Conservation (phyloP, 2,797 vertebrate genomes). For the Moxostoma hubbsi region DNA sequence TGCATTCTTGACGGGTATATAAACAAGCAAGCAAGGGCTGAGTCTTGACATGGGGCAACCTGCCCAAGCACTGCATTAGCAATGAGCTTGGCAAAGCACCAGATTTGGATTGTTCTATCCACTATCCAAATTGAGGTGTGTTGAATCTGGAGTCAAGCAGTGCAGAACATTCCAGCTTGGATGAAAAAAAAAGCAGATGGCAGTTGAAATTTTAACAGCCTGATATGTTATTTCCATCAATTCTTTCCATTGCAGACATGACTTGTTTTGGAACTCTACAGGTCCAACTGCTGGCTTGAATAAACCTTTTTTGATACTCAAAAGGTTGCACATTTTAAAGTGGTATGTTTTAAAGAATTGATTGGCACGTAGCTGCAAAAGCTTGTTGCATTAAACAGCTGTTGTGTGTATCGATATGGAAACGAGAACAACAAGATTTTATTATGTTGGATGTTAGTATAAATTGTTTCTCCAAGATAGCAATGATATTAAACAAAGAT, state of each 20-base stretch:
- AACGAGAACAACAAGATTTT: too few species aligned
- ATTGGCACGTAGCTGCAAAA: not conserved
- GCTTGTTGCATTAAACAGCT: too few species aligned
- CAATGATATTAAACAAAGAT: too few species aligned
- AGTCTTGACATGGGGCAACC: slow-evolving; percentile 47
- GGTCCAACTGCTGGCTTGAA: slow-evolving; percentile 27
- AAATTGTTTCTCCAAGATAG: too few species aligned
- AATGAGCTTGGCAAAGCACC: slow-evolving; percentile 59
- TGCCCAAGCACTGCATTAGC: slow-evolving; percentile 60
- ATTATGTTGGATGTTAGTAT: too few species aligned
- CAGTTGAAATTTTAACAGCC: not conserved
- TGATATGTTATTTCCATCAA: slow-evolving; percentile 45
- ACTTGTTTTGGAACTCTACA: slow-evolving; percentile 41
- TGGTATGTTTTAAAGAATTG: slow-evolving; percentile 30
- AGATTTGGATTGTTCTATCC: slow-evolving; percentile 56
- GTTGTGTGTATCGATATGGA: too few species aligned
- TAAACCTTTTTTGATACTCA: slow-evolving; percentile 32
- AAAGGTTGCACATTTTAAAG: slow-evolving; percentile 25
- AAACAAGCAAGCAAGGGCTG: slow-evolving; percentile 54
- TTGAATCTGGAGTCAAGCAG: slow-evolving; percentile 47
- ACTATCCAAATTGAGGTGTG: slow-evolving; percentile 62
- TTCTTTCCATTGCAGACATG: slow-evolving; percentile 16
- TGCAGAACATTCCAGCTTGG: slow-evolving; percentile 37
- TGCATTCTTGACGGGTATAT: slow-evolving; percentile 11
- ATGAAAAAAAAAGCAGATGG: slow-evolving; percentile 25